Conservation (phyloP, 2,888 invertebrate genomes). For the Epirrita christyi region DNA sequence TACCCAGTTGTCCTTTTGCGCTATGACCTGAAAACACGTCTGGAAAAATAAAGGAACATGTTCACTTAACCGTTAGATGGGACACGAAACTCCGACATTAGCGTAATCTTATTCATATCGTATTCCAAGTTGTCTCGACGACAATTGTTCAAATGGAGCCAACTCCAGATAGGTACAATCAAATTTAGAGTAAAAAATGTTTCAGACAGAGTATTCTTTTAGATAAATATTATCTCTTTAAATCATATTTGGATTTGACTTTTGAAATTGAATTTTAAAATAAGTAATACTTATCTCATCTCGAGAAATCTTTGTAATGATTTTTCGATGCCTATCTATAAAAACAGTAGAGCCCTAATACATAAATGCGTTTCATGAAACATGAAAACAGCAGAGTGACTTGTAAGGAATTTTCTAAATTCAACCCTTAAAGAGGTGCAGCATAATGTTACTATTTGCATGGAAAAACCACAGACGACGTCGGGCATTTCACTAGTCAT, state of each 20-base stretch:
- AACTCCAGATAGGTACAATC: constrained; percentile 10
- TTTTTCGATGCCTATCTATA: background rate
- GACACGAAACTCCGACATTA: constrained; percentile 24
- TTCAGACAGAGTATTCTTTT: constrained; percentile 6
- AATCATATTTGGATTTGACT: background rate
- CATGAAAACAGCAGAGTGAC: too few relatives aligned
- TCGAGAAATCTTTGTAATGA: background rate
- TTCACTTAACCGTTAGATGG: constrained; percentile 28
- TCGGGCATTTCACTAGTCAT: background rate
- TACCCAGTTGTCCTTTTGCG: background rate
- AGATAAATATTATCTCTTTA: background rate
- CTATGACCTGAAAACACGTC: constrained; percentile 15
- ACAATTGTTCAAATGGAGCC: constrained; percentile 16
- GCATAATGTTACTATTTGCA: too few relatives aligned
- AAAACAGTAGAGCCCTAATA: too few relatives aligned
- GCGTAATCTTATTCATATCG: constrained; percentile 29
- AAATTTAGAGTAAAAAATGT: constrained; percentile 10
- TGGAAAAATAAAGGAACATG: constrained; percentile 30
- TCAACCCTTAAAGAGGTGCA: too few relatives aligned
- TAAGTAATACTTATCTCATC: background rate
- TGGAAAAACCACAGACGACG: too few relatives aligned
- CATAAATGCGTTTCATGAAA: too few relatives aligned
- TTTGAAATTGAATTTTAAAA: constrained; percentile 2
- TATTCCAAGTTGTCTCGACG: constrained; percentile 21
- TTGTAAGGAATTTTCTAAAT: too few relatives aligned